phyloP scores from a whole-genome alignment of 2,113 vertebrate genomes.

The Lathamus discolor region DNA sequence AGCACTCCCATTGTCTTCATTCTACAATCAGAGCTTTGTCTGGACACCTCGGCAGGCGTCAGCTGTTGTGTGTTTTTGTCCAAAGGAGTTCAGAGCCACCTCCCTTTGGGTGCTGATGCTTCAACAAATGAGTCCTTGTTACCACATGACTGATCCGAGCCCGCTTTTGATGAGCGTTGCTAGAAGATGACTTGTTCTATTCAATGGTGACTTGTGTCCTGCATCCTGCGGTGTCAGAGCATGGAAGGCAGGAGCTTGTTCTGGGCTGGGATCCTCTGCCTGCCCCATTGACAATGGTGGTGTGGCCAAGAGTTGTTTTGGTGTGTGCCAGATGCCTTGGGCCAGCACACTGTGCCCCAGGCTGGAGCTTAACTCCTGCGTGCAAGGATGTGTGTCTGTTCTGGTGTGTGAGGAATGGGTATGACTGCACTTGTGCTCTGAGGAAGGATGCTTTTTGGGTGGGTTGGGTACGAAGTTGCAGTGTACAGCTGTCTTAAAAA shows the following conservation, averaged over 20 bases:
- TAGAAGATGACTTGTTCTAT: not conserved
- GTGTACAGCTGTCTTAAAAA: not conserved
- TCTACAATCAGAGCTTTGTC: conserved; percentile 74
- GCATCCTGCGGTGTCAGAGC: not conserved
- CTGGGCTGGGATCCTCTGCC: not conserved
- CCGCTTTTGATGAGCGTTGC: not conserved
- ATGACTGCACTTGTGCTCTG: rapidly evolving
- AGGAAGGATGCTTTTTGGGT: not conserved
- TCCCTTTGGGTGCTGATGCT: not conserved
- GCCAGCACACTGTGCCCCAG: rapidly evolving
- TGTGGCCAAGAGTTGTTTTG: not conserved
- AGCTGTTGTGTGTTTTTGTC: conserved; percentile 67
- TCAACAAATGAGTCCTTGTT: conserved; percentile 56
- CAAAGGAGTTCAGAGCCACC: conserved; percentile 1
- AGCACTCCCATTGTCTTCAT: conserved; percentile 51
- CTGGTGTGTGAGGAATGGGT: rapidly evolving
- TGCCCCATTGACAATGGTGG: rapidly evolving
- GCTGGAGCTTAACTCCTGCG: not conserved
- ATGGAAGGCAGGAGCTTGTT: not conserved
- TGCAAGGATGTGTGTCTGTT: rapidly evolving
- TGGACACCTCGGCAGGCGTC: conserved; percentile 56
- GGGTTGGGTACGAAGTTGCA: not conserved
- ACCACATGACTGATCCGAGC: not conserved
- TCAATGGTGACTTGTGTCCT: not conserved
- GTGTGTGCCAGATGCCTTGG: not conserved